Evolutionary conservation across 2,888 invertebrate species (phyloP).

Genomic region (Brachyopa scutellaris): DNA sequence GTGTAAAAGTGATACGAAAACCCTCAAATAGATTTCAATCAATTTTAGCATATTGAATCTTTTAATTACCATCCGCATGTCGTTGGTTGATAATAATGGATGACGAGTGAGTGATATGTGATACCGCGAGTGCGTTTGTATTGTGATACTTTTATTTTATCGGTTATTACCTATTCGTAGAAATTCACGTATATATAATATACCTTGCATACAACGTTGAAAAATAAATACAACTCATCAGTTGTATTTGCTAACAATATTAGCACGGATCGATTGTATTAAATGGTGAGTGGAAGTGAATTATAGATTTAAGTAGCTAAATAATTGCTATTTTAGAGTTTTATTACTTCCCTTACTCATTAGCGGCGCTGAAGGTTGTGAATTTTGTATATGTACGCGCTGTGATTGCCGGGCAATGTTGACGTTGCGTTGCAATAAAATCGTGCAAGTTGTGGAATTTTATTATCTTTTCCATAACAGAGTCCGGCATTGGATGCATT

Average conservation of each 20-base stretch:
- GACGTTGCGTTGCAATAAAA: background rate
- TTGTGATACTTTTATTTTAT: background rate
- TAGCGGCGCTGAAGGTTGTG: background rate
- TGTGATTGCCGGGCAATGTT: too few species aligned
- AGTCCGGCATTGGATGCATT: too few species aligned
- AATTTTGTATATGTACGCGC: too few species aligned
- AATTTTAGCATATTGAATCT: slow-evolving; percentile 2
- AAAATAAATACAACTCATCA: background rate
- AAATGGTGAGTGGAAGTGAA: slow-evolving; percentile 9
- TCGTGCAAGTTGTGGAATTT: background rate
- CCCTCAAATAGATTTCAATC: background rate
- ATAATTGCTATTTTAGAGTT: background rate
- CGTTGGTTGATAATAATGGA: background rate
- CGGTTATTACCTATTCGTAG: background rate
- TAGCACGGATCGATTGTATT: background rate
- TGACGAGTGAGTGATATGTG: background rate
- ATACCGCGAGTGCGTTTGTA: too few species aligned
- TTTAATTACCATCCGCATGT: background rate
- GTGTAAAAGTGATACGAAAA: background rate
- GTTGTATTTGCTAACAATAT: background rate
- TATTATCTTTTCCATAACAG: too few species aligned
- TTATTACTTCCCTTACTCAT: background rate
- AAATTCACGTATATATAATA: background rate
- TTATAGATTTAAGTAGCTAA: background rate
- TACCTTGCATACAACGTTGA: background rate